A percentile compares a stretch with the other conserved stretches of the same genome.
Evolutionary conservation across 2,888 invertebrate genomes (phyloP).

Genomic region (Nudaria mundana): DNA sequence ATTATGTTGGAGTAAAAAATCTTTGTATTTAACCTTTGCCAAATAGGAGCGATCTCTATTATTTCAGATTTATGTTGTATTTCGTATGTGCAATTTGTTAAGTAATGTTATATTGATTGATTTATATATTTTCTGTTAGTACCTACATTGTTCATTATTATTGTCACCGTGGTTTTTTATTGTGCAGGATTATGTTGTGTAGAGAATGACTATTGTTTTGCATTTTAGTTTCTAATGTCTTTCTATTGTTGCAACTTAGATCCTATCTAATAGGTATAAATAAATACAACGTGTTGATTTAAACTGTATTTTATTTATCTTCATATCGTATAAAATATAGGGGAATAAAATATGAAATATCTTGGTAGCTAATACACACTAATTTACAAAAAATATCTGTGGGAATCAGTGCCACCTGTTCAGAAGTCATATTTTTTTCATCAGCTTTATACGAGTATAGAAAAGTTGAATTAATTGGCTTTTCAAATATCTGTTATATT

Average conservation of each 20-base stretch:
- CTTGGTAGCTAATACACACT: constrained; percentile 2
- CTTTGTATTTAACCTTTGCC: too few species aligned
- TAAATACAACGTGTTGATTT: neutral
- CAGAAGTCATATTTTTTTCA: neutral
- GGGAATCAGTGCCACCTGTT: neutral
- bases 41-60: too few species aligned
- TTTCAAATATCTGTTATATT: too few species aligned
- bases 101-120: too few species aligned
- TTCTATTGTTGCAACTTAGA: constrained; percentile 2
- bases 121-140: too few species aligned
- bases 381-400: neutral
- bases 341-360: constrained; percentile 3
- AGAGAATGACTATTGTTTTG: constrained; percentile 1
- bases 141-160: too few species aligned
- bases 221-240: constrained; percentile 1
- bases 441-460: too few species aligned
- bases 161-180: neutral
- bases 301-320: constrained; percentile 3
- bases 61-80: too few species aligned
- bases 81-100: too few species aligned
- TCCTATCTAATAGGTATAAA: constrained; percentile 1
- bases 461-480: too few species aligned
- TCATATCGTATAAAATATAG: constrained; percentile 3
- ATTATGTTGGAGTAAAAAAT: too few species aligned
- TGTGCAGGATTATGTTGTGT: neutral